A percentile compares a stretch with the other conserved stretches of the same genome.
phyloP scores from a whole-genome alignment of 2,113 vertebrate species.

The Tretioscincus oriximinensis region DNA sequence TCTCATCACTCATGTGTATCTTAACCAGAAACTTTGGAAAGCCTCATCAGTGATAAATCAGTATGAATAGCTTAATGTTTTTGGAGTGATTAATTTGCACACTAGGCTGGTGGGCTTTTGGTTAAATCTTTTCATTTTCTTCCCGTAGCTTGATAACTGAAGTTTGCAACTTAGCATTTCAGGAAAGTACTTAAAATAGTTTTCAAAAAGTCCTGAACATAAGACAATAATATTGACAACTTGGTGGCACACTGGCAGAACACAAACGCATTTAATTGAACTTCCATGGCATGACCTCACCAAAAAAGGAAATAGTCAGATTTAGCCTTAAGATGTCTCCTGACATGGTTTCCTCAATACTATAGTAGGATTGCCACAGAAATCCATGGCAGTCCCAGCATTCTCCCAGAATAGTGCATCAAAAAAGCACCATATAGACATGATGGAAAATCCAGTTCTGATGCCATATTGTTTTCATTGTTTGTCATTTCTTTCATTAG shows the following conservation, averaged over 20 bases:
- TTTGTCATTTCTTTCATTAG: too few species aligned
- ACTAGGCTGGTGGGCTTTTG: background rate
- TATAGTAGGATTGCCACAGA: too few species aligned
- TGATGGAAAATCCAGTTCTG: too few species aligned
- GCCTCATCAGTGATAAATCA: background rate
- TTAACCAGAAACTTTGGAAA: constrained; percentile 6
- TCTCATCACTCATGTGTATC: constrained; percentile 1
- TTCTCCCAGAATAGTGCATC: too few species aligned
- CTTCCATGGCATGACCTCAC: constrained; percentile 23
- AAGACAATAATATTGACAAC: background rate
- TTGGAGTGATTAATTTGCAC: constrained; percentile 25
- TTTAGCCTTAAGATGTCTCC: background rate
- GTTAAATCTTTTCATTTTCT: background rate
- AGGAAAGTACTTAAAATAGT: background rate
- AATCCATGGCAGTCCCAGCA: too few species aligned
- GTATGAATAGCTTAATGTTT: background rate
- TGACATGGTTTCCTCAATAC: background rate
- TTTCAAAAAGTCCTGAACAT: background rate
- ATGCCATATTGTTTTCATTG: too few species aligned
- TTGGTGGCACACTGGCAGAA: constrained; percentile 12
- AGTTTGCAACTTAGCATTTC: background rate
- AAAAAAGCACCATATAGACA: too few species aligned
- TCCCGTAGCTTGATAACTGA: background rate
- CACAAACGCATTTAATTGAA: background rate
- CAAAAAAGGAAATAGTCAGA: constrained; percentile 27